Evolutionary conservation across 2,888 invertebrate species (phyloP).

Genomic region (Cyaniris semiargus): DNA sequence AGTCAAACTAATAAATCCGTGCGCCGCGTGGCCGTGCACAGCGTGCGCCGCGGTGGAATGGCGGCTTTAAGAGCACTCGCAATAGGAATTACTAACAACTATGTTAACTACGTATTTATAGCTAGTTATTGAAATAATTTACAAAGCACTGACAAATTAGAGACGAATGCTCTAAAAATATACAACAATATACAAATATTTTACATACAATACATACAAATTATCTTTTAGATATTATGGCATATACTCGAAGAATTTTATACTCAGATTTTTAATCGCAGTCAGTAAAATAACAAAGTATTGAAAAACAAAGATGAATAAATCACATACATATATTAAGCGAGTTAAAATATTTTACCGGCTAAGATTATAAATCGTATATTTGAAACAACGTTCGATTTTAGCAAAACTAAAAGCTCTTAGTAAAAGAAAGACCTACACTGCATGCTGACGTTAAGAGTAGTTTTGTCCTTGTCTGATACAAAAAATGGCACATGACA

Average conservation of each 20-base stretch:
- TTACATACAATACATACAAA: not conserved
- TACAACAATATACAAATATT: conserved; percentile 3
- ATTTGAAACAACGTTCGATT: not conserved
- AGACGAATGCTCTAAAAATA: not conserved
- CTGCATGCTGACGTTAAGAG: too few relatives aligned
- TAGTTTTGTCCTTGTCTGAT: too few relatives aligned
- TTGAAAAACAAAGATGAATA: too few relatives aligned
- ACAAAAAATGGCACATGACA: too few relatives aligned
- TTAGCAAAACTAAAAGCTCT: too few relatives aligned
- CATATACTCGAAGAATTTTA: not conserved
- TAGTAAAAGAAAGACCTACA: too few relatives aligned
- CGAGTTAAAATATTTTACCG: not conserved
- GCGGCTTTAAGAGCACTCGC: not conserved
- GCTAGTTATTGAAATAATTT: not conserved
- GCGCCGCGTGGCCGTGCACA: too few relatives aligned
- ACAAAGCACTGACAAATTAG: not conserved
- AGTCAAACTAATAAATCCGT: too few relatives aligned
- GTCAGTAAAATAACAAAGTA: not conserved
- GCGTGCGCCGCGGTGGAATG: too few relatives aligned
- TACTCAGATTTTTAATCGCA: not conserved
- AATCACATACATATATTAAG: too few relatives aligned
- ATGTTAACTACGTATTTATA: not conserved
- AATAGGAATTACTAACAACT: not conserved
- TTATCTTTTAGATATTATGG: not conserved
- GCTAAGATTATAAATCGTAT: not conserved